Base-by-base conservation (phyloP, 2,888 invertebrate species). In the Miltochrista miniata region DNA sequence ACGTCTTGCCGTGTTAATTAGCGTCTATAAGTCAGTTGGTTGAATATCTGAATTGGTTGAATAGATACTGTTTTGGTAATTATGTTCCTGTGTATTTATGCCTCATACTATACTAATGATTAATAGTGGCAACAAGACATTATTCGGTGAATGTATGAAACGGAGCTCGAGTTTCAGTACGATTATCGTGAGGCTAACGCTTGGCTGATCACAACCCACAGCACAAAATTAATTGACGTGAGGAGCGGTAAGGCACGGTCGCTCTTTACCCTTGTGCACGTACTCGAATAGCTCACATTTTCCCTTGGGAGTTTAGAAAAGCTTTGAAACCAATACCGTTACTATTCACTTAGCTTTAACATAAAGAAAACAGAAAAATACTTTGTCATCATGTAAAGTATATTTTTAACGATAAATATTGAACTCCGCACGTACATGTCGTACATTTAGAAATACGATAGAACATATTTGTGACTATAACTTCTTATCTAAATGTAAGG, bases 151-250 rank as follows among this genome's bases (percentile, higher is more conserved):
- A 72, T 75, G 72, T 74, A 44, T n/a, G 69, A 65, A 61, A 69
- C 64, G 59, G 62, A 64, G 61, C 58, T 74, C 72, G 73, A 86
- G 85, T 86, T n/a, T 87, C 69, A 72, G 74, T 77, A 77, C 81
- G 83, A 86, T 84, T 89, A 87, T 86, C 84, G 81, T 75, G 76
- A 73, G 68, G 70, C 73, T 84, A 69, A 80, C 82, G 83, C 77
- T 81, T 72, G 77, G 81, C 69, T 83, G 88, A 77, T 81, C 86
- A 82, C 76, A 78, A 79, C 71, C 77, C 81, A 81, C 76, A 78
- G 79, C 72, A 77, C 81, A 81, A 86, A 85, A 90, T 89, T 89
- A 87, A 88, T 88, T 87, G 85, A 83, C 82, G 74, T 80, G 60
- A 40, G 48, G 40, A 50, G 45, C 51, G 51, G 63, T 62, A 40